phyloP scores from a whole-genome alignment of 2,888 invertebrate genomes.

The Congeria kusceri region DNA sequence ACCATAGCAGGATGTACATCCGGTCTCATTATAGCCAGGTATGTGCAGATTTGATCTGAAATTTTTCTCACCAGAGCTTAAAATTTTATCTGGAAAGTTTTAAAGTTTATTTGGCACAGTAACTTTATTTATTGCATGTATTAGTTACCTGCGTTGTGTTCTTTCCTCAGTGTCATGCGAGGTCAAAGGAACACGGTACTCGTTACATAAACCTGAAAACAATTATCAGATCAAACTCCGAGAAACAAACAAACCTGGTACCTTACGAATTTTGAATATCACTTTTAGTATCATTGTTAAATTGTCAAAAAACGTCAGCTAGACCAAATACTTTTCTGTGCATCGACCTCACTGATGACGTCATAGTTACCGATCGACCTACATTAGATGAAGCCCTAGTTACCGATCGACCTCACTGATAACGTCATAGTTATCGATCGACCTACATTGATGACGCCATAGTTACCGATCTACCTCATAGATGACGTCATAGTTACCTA shows the following conservation, averaged over 20 bases:
- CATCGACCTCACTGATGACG: too few species aligned
- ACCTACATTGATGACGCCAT: not conserved
- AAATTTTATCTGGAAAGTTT: not conserved
- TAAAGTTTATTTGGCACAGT: too few species aligned
- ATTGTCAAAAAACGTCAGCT: too few species aligned
- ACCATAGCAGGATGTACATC: conserved; percentile 63
- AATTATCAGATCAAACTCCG: too few species aligned
- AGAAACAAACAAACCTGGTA: too few species aligned
- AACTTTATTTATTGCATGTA: not conserved
- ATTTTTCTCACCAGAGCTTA: not conserved
- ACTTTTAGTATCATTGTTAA: too few species aligned
- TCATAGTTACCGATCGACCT: not conserved
- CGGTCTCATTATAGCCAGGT: conserved; percentile 68
- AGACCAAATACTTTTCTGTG: too few species aligned
- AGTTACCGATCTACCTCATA: too few species aligned
- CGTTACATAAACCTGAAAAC: too few species aligned
- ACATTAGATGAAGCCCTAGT: not conserved
- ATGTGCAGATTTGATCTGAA: not conserved
- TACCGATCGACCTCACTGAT: not conserved
- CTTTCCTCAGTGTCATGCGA: not conserved
- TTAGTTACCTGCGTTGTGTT: not conserved
- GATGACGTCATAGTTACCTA: not conserved
- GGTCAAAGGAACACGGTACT: too few species aligned
- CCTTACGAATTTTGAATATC: too few species aligned
- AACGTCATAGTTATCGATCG: not conserved